Conservation (phyloP, 1,140 invertebrate species). For the Pachypsylla venusta region DNA sequence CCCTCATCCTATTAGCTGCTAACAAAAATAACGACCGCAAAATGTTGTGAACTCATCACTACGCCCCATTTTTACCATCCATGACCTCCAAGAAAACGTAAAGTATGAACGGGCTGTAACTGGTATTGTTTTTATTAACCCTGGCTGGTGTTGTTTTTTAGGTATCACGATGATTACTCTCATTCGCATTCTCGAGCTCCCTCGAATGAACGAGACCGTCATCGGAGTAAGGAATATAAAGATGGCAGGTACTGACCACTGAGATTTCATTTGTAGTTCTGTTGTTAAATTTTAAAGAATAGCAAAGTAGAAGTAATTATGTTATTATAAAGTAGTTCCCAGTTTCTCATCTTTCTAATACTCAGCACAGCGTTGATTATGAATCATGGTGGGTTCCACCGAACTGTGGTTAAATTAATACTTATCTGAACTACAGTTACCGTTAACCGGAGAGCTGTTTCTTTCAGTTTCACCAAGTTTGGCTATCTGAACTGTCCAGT, state of each 20-base stretch:
- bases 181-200: neutral
- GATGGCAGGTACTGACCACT: slow-evolving; percentile 31
- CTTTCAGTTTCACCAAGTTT: too few species aligned
- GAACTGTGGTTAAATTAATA: too few species aligned
- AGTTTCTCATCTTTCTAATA: too few species aligned
- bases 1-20: neutral
- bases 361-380: too few species aligned
- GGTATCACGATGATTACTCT: slow-evolving; percentile 8
- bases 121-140: neutral
- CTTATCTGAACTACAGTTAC: too few species aligned
- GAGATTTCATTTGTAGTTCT: too few species aligned
- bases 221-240: slow-evolving; percentile 23
- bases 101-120: neutral
- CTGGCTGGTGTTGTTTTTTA: slow-evolving; percentile 13
- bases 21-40: neutral
- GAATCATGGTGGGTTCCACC: too few species aligned
- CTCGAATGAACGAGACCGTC: neutral
- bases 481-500: too few species aligned
- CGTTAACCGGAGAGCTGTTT: too few species aligned
- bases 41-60: neutral
- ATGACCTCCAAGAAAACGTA: neutral
- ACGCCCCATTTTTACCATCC: neutral
- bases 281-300: too few species aligned
- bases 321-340: too few species aligned
- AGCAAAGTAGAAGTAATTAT: too few species aligned